phyloP scores from a whole-genome alignment of 2,888 invertebrate genomes.

The Drosophila anomalata region DNA sequence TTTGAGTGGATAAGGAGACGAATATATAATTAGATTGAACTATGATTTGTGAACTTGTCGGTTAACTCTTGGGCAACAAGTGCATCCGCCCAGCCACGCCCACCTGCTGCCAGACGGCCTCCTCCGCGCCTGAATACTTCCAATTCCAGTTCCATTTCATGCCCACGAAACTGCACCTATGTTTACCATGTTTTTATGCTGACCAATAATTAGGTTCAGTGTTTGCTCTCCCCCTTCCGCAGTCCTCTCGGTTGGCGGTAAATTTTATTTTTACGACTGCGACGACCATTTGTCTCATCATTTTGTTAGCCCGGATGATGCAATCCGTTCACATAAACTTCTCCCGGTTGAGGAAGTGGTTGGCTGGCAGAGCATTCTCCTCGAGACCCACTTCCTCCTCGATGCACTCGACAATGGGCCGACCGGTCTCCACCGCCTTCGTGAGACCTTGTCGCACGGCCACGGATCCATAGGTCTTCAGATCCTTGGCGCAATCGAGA shows the following conservation, averaged over 20 bases:
- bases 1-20: neutral
- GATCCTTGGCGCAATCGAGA: conserved; percentile 87
- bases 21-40: conserved; percentile 46
- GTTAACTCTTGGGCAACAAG: conserved; percentile 19
- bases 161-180: conserved; percentile 45
- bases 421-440: conserved; percentile 85
- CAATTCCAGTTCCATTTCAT: conserved; percentile 17
- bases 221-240: conserved; percentile 14
- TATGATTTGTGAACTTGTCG: conserved; percentile 42
- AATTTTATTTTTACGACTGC: conserved; percentile 39
- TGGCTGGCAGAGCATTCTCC: conserved; percentile 83
- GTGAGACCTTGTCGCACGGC: conserved; percentile 88
- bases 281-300: conserved; percentile 37
- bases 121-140: neutral
- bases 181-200: conserved; percentile 43
- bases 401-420: conserved; percentile 86
- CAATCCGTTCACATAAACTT: conserved; percentile 78
- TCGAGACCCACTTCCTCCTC: conserved; percentile 84
- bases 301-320: conserved; percentile 30
- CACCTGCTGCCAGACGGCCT: conserved; percentile 10
- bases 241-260: conserved; percentile 17
- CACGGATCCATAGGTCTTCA: conserved; percentile 87
- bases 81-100: conserved; percentile 29
- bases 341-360: conserved; percentile 85
- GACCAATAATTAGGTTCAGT: conserved; percentile 49